phyloP scores from a whole-genome alignment of 2,888 invertebrate species.

The Pollenia griseotomentosa region DNA sequence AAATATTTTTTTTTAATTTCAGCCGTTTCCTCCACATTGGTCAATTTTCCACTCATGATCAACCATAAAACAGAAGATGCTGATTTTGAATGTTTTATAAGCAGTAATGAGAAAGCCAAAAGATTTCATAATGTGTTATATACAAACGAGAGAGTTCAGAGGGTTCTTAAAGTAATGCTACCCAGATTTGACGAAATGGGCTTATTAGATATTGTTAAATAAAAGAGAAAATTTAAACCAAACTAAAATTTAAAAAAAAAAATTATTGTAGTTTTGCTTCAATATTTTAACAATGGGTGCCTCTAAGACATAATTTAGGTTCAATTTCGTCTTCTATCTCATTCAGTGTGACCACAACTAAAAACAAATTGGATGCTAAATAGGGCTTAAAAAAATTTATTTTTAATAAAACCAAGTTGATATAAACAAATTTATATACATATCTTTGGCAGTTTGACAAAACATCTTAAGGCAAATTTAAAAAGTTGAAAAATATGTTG shows the following conservation, averaged over 20 bases:
- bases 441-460: too few relatives aligned
- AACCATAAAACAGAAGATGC: slow-evolving; percentile 80
- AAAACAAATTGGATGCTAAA: too few relatives aligned
- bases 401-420: too few relatives aligned
- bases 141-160: slow-evolving; percentile 78
- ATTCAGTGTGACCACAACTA: too few relatives aligned
- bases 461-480: too few relatives aligned
- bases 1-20: neutral
- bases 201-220: slow-evolving; percentile 78
- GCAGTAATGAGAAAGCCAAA: slow-evolving; percentile 76
- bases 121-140: slow-evolving; percentile 77
- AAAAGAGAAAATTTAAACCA: slow-evolving; percentile 16
- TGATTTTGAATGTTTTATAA: slow-evolving; percentile 77
- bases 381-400: too few relatives aligned
- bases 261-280: neutral
- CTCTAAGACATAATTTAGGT: too few relatives aligned
- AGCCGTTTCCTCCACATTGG: slow-evolving; percentile 61
- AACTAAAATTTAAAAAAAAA: neutral
- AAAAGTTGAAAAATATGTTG: too few relatives aligned
- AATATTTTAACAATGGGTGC: neutral
- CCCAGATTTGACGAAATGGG: slow-evolving; percentile 81
- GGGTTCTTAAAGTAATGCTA: slow-evolving; percentile 78
- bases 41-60: slow-evolving; percentile 73
- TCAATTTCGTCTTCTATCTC: too few relatives aligned
- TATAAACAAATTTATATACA: too few relatives aligned